Evolutionary conservation across 2,888 invertebrate genomes (phyloP).

Genomic region (Perizoma flavofasciatum): DNA sequence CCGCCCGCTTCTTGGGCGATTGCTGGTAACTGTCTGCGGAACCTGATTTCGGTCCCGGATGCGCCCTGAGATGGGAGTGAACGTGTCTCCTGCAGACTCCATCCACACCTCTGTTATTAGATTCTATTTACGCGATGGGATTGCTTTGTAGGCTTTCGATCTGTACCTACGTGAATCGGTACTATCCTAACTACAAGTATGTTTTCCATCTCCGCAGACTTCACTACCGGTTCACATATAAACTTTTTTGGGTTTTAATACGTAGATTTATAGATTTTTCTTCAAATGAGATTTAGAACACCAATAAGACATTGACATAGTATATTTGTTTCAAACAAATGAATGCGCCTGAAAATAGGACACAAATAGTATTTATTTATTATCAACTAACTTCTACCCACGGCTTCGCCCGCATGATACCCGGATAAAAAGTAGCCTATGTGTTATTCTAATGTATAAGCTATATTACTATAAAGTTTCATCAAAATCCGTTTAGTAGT

Average conservation of each 20-base stretch:
- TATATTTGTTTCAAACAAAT: background rate
- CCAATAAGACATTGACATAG: background rate
- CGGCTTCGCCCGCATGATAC: no score
- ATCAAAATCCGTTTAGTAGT: no score
- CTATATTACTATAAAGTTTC: no score
- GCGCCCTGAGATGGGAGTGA: constrained; percentile 41
- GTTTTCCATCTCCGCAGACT: background rate
- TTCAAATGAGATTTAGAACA: background rate
- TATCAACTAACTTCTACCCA: no score
- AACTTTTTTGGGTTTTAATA: background rate
- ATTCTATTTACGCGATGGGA: constrained; percentile 36
- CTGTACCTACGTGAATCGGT: constrained; percentile 1
- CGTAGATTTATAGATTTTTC: background rate
- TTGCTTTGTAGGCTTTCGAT: constrained; percentile 31
- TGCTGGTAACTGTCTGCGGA: background rate
- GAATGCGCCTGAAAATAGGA: background rate
- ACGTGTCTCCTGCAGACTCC: constrained; percentile 56
- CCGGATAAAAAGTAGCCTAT: no score
- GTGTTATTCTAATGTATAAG: no score
- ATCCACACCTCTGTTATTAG: constrained; percentile 40
- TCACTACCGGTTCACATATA: background rate
- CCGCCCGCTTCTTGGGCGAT: no score
- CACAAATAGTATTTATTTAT: background rate
- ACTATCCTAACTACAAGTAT: background rate
- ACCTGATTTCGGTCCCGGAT: constrained; percentile 3